Conservation (phyloP, 1,140 invertebrate genomes). For the Cotesia chilonis region DNA sequence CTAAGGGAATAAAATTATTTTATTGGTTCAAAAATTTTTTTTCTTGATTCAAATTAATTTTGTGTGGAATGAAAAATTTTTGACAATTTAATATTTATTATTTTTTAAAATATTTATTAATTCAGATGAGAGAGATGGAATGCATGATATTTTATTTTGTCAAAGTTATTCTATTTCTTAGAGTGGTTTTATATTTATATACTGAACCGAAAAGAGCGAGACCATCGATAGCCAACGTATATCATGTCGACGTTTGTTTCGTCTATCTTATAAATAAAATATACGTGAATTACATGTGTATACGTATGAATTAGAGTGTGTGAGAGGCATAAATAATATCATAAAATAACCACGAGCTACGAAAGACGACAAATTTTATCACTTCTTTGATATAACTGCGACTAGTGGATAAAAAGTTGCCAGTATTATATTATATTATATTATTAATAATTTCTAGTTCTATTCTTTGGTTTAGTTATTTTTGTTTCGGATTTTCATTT, state of each 20-base stretch:
- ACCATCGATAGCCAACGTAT: not conserved
- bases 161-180: not conserved
- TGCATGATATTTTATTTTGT: no score
- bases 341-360: not conserved
- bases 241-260: slow-evolving; percentile 29
- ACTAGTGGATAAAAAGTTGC: no score
- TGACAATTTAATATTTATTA: no score
- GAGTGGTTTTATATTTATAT: not conserved
- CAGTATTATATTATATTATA: no score
- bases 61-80: no score
- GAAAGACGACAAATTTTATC: slow-evolving; percentile 8
- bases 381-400: not conserved
- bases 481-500: not conserved
- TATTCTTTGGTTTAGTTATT: not conserved
- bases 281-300: not conserved
- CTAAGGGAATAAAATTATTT: no score
- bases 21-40: no score
- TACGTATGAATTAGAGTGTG: not conserved
- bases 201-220: not conserved
- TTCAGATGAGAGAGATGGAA: no score
- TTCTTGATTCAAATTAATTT: no score
- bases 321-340: no score
- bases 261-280: slow-evolving; percentile 20
- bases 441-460: no score
- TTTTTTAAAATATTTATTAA: no score